Base-by-base conservation (phyloP, 2,888 invertebrate genomes). In the Charanyca ferruginea region DNA sequence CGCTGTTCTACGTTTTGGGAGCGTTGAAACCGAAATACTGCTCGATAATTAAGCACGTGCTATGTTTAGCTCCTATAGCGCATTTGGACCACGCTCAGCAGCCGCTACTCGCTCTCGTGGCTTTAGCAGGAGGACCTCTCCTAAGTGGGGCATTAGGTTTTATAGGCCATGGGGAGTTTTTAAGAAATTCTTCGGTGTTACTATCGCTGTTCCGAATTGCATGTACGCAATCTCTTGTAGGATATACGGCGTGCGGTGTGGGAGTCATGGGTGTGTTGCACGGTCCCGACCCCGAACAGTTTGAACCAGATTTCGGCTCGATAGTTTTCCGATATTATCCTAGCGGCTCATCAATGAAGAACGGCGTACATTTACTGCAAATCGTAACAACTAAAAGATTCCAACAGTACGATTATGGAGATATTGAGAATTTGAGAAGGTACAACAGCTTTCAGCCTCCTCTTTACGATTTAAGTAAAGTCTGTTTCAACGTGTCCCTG, bases 301-400 rank as follows among this genome's bases (percentile, higher is more conserved):
- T 68, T 11, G 68, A 57, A 4, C 22, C 18, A 3, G 45, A 11
- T 8, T 47, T 65, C 16, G 6, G 1, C 3, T 18, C 18, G 11
- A 38, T 6, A 18, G 28, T 18, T 22, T 47, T 55, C 2, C 8
- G 22, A 2, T 11, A 47, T 11, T 41, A n/a, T 22, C 57, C 45
- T 4, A 3, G 38, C 18, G 57, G 65, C 18, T 18, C 65, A 20
- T 68, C 65, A 4, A 1, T 41, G 23, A 68, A 20, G 38, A 66
- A 68, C 69, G 9, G 11, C 1, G 9, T 68, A 20, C 65, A 66
- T 22, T 41, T 68, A 13, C 3, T 4, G 32, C 65, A 66, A 47
- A 68, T 68, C 7, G 7, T 47, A 22, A 2, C 5, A 38, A 22
- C 57, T 1, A 28, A 22, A 11, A 28, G 1, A 16, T 68, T 47